Conservation (phyloP, 1,140 invertebrate genomes). For the Bombus fervidus region DNA sequence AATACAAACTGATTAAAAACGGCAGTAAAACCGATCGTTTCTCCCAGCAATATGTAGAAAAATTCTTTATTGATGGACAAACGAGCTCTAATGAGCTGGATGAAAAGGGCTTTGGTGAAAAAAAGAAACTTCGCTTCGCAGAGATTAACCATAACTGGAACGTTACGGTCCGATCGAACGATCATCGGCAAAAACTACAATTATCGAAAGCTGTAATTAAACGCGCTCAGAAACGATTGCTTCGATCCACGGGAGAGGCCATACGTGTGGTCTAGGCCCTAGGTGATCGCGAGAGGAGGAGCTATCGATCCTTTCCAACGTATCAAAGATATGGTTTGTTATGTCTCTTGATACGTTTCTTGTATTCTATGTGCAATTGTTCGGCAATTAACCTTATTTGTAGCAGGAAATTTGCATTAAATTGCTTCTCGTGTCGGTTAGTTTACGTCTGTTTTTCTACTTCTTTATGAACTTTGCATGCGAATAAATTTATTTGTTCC, state of each 20-base stretch:
- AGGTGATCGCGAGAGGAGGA: background rate
- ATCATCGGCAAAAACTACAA: slow-evolving; percentile 65
- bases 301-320: background rate
- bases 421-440: too few relatives aligned
- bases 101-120: too few relatives aligned
- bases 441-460: background rate
- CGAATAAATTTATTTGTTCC: too few relatives aligned
- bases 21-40: background rate
- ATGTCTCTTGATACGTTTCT: background rate
- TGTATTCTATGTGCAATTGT: background rate
- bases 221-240: slow-evolving; percentile 47
- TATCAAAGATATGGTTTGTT: background rate
- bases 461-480: background rate
- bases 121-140: background rate
- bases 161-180: slow-evolving; percentile 10
- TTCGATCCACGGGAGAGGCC: background rate
- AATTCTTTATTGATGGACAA: slow-evolving; percentile 27
- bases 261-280: background rate
- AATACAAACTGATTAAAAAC: slow-evolving; percentile 6
- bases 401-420: background rate
- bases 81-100: slow-evolving; percentile 24
- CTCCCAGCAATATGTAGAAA: background rate
- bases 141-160: slow-evolving; percentile 24
- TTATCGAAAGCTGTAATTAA: slow-evolving; percentile 71
- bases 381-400: background rate